Conservation (phyloP, 2,113 vertebrate species). For the Xiphias gladius region DNA sequence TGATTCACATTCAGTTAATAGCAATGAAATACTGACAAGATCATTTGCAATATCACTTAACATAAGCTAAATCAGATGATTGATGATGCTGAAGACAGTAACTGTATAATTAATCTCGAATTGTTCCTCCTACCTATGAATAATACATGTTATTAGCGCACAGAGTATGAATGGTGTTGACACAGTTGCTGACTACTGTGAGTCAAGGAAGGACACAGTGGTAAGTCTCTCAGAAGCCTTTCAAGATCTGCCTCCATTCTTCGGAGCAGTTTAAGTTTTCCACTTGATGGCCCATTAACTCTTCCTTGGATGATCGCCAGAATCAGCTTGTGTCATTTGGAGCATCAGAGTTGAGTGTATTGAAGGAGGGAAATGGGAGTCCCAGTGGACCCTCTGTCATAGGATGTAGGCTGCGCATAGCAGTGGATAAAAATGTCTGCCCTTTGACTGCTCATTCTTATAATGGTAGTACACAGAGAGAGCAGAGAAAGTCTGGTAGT, state of each 20-base stretch:
- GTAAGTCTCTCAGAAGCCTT: constrained; percentile 41
- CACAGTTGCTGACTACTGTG: constrained; percentile 55
- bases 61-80: constrained; percentile 36
- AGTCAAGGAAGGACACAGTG: constrained; percentile 38
- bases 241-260: constrained; percentile 39
- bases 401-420: background rate
- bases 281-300: constrained; percentile 51
- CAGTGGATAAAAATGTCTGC: constrained; percentile 16
- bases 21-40: background rate
- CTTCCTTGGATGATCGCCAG: constrained; percentile 34
- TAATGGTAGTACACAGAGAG: background rate
- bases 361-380: constrained; percentile 23
- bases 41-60: constrained; percentile 22
- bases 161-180: constrained; percentile 39
- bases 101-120: constrained; percentile 40
- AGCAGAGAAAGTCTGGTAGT: constrained; percentile 11
- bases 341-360: constrained; percentile 1
- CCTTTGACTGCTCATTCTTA: constrained; percentile 21
- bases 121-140: constrained; percentile 54
- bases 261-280: constrained; percentile 46
- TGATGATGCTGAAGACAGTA: constrained; percentile 30
- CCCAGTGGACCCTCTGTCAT: constrained; percentile 31
- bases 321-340: constrained; percentile 45
- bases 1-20: constrained; percentile 3
- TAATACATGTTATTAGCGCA: constrained; percentile 55